Percentiles rank a stretch among this genome's conserved stretches.
Evolutionary conservation across 2,113 vertebrate species (phyloP).

Genomic region (Bufo bufo): DNA sequence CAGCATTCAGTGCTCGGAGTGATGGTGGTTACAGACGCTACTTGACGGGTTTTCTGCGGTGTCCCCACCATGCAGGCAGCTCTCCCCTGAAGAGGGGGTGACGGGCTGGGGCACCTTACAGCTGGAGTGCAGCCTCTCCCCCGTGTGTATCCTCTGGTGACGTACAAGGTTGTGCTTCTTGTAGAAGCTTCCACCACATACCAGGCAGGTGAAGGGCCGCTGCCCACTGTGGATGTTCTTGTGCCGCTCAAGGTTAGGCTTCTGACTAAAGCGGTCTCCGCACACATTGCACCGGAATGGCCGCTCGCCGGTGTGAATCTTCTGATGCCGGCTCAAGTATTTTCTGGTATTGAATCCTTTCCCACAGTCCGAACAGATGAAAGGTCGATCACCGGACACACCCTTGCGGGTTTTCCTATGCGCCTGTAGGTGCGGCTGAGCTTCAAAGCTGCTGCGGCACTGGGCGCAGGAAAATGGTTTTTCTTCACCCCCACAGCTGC

Average conservation of each 20-base stretch:
- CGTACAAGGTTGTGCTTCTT: constrained; percentile 52
- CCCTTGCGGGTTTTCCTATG: constrained; percentile 28
- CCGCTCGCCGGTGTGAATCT: constrained; percentile 66
- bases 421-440: constrained; percentile 26
- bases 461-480: constrained; percentile 52
- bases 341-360: constrained; percentile 65
- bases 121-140: constrained; percentile 53
- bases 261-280: constrained; percentile 65
- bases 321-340: constrained; percentile 64
- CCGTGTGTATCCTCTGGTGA: constrained; percentile 54
- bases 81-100: neutral
- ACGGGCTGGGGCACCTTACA: constrained; percentile 42
- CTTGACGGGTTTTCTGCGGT: neutral
- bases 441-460: constrained; percentile 38
- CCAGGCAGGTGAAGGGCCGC: constrained; percentile 62
- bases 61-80: neutral
- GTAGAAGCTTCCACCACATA: constrained; percentile 63
- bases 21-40: constrained; percentile 20
- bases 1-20: neutral
- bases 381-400: constrained; percentile 61
- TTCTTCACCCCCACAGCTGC: constrained; percentile 23
- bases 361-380: constrained; percentile 62
- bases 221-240: constrained; percentile 67
- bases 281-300: constrained; percentile 66
- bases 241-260: constrained; percentile 64